phyloP scores from a whole-genome alignment of 2,797 vertebrate genomes.

The Enteromius treurensis region DNA sequence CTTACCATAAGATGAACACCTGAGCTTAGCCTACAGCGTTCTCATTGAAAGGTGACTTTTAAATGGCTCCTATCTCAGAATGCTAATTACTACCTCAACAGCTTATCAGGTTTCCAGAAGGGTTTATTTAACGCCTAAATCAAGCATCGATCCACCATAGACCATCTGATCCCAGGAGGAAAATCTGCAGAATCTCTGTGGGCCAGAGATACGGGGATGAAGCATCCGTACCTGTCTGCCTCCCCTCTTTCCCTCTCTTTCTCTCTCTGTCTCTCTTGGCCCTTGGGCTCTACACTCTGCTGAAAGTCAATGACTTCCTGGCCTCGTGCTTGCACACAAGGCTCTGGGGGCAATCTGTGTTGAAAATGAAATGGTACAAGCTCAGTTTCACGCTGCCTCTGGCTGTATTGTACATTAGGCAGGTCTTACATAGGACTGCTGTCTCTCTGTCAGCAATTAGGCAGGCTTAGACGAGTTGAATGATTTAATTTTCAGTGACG shows the following conservation, averaged over 20 bases:
- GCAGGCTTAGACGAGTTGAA: conserved; percentile 55
- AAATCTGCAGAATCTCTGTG: conserved; percentile 44
- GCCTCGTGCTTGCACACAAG: conserved; percentile 3
- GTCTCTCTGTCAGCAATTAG: conserved; percentile 67
- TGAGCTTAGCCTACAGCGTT: conserved; percentile 32
- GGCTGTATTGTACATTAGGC: conserved; percentile 56
- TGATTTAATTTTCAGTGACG: conserved; percentile 71
- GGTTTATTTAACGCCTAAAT: conserved; percentile 50
- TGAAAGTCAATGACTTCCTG: conserved; percentile 62
- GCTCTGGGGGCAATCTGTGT: conserved; percentile 36
- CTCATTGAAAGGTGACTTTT: conserved; percentile 57
- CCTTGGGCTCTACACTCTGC: conserved; percentile 62
- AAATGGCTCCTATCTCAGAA: conserved; percentile 52
- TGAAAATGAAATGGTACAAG: conserved; percentile 32
- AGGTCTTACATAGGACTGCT: conserved; percentile 51
- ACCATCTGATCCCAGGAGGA: conserved; percentile 44
- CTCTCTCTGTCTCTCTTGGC: conserved; percentile 64
- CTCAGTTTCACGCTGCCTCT: conserved; percentile 45
- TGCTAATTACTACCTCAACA: conserved; percentile 55
- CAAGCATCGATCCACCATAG: conserved; percentile 53
- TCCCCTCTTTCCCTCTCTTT: background rate
- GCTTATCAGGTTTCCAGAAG: conserved; percentile 29
- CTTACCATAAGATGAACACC: background rate
- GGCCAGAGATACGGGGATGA: conserved; percentile 46
- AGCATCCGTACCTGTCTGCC: conserved; percentile 22